Evolutionary conservation across 2,888 invertebrate species (phyloP), one percentile per base, ranked within the genome.

Genomic region (Cephalotes varians): DNA sequence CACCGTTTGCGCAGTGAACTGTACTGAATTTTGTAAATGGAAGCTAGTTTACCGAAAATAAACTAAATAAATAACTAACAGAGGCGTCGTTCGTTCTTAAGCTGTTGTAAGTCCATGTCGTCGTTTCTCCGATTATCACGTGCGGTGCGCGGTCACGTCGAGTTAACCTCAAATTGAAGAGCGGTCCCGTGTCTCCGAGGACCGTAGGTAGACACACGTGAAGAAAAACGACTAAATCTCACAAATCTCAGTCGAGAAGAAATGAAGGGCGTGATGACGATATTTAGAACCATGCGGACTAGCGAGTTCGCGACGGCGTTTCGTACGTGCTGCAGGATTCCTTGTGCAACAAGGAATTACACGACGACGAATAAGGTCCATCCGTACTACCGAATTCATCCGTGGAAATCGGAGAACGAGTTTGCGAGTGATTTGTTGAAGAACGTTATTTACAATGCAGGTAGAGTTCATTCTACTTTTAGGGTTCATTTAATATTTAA

Each of bases 311-410:
- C 56, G 2, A 3, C 25, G 21, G n/a, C 44, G 7, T 47, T 44
- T 71, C 56, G 44, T 12, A 18, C 44, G 1, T 67, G 15, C n/a
- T 82, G 40, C 71, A 82, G 73, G 54, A 81, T 72, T 71, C 49
- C 60, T 9, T 86, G 51, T 31, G 28, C 44, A 1, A 65, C 71
- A 21, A 65, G 51, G 7, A 40, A 65, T 4, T 0, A 86, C 6
- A 51, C 49, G n/a, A 37, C 40, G n/a, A 47, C 49, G 0, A 40
- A 82, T 67, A 72, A 64, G 18, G 51, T 67, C 34, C 93, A 93
- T 88, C 90, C 91, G 1, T 93, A 92, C 62, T 74, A 76, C 25
- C 77, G 81, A 58, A 84, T 93, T 49, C 93, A 93, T 86, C 92
- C 91, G 0, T 93, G 93, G 93, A 90, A 85, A 74, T 90, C 89